Conservation (phyloP, 2,797 vertebrate species). For the Poeciliopsis paucimaculata region DNA sequence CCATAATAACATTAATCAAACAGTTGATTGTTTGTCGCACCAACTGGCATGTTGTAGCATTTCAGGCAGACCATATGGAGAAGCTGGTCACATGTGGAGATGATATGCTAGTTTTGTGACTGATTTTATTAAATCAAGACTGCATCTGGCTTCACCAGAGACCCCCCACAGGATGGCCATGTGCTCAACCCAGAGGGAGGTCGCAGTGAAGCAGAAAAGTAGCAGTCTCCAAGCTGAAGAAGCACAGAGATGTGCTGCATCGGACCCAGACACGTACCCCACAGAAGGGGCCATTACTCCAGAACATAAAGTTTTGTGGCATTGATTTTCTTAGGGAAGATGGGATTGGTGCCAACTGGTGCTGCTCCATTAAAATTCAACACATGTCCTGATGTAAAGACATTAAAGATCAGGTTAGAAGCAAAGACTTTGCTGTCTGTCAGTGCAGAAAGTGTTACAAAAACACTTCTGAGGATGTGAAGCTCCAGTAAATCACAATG, state of each 20-base stretch:
- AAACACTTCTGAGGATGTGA: neutral
- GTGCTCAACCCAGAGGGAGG: neutral
- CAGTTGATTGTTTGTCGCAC: neutral
- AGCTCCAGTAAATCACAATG: neutral
- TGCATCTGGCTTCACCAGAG: neutral
- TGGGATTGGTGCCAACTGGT: slow-evolving; percentile 1
- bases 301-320: neutral
- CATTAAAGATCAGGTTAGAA: neutral
- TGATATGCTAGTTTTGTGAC: neutral
- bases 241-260: neutral
- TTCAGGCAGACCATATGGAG: neutral
- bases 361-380: neutral
- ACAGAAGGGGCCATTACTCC: neutral
- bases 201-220: neutral
- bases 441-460: neutral
- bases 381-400: neutral
- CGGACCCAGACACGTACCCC: neutral
- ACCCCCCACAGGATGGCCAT: neutral
- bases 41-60: neutral
- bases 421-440: neutral
- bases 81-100: neutral
- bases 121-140: neutral
- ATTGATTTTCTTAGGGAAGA: neutral
- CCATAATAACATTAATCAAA: neutral
- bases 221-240: neutral